These are phyloP conservation scores for Lordiphosa clarofinis DNA, from an alignment of 1,140 invertebrate genomes.

Conservation along the genomic window DNA sequence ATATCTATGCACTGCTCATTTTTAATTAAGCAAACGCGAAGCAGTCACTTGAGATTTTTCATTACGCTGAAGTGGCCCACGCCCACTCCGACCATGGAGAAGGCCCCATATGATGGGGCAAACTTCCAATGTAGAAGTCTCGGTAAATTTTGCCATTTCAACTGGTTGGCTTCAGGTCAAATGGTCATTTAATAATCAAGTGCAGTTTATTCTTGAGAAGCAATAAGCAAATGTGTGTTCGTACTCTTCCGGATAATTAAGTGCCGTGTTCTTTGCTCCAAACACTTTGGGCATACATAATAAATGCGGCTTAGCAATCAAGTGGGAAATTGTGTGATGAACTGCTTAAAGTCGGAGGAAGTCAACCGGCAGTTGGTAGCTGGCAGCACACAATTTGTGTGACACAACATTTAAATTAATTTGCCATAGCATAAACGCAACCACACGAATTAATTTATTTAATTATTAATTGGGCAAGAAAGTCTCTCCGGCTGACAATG, in stretches of 20 bases:
- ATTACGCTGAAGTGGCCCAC: slow-evolving; percentile 41
- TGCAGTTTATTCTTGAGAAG: slow-evolving; percentile 4
- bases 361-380: background rate
- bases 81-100: no score
- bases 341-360: slow-evolving; percentile 11
- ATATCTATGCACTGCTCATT: slow-evolving; percentile 53
- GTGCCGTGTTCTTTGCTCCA: slow-evolving; percentile 29
- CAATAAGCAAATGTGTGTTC: slow-evolving; percentile 17
- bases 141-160: no score
- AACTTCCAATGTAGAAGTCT: background rate
- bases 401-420: slow-evolving; percentile 73
- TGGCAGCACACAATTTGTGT: slow-evolving; percentile 12
- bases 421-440: slow-evolving; percentile 50
- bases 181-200: slow-evolving; percentile 55
- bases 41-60: slow-evolving; percentile 68
- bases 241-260: slow-evolving; percentile 54
- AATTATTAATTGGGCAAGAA: slow-evolving; percentile 77
- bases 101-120: background rate
- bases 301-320: slow-evolving; percentile 50
- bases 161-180: background rate
- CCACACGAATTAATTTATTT: slow-evolving; percentile 73
- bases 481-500: slow-evolving; percentile 48
- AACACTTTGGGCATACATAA: slow-evolving; percentile 62
- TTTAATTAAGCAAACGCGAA: slow-evolving; percentile 72
- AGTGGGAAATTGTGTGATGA: slow-evolving; percentile 11